Evolutionary conservation across 2,888 invertebrate species (phyloP).

Genomic region (Tenthredo distinguenda): DNA sequence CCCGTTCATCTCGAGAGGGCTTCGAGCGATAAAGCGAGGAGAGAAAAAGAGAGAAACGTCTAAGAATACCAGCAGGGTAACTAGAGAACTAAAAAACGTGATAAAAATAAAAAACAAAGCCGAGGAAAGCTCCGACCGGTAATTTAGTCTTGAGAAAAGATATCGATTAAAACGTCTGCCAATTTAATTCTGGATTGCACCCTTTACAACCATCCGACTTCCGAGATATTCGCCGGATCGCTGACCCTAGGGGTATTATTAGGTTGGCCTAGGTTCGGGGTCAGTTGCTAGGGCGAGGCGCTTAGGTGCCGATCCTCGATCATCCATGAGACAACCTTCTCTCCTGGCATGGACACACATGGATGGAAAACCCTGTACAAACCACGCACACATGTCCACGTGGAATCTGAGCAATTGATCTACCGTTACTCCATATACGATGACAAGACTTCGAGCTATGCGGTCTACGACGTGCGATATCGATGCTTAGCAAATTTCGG

Average conservation of each 20-base stretch:
- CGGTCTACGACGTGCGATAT: not conserved
- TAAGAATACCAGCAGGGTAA: not conserved
- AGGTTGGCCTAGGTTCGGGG: conserved; percentile 50
- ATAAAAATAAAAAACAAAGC: conserved; percentile 8
- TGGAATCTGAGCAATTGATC: conserved; percentile 23
- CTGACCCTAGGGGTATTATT: conserved; percentile 49
- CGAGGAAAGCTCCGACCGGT: not conserved
- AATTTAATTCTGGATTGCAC: not conserved
- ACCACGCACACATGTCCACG: not conserved
- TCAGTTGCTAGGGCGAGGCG: conserved; percentile 15
- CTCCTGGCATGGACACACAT: not conserved
- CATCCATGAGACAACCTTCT: conserved; percentile 34
- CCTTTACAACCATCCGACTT: not conserved
- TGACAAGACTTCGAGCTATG: not conserved
- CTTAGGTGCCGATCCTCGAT: conserved; percentile 32
- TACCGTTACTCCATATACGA: not conserved
- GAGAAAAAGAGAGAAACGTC: not conserved
- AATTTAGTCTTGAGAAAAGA: conserved; percentile 22
- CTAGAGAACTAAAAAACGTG: not conserved
- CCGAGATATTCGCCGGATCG: conserved; percentile 25
- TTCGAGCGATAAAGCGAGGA: not conserved
- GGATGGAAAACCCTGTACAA: not conserved
- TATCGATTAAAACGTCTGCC: conserved; percentile 23
- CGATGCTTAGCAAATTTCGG: not conserved
- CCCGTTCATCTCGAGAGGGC: conserved; percentile 23